phyloP scores from a whole-genome alignment of 2,113 vertebrate species.

The Mirza zaza region DNA sequence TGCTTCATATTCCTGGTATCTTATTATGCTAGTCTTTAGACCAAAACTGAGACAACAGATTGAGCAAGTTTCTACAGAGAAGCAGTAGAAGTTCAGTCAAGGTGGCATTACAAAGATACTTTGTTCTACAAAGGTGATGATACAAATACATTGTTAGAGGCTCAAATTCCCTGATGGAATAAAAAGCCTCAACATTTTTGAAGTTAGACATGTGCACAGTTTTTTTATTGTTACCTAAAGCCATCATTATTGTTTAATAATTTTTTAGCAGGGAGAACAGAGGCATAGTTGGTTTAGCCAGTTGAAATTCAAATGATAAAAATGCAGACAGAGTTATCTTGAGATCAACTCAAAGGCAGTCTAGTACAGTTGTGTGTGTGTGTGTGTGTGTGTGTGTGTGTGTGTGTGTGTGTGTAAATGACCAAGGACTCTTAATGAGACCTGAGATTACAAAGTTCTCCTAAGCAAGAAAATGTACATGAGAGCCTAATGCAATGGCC shows the following conservation, averaged over 20 bases:
- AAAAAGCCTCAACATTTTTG: background rate
- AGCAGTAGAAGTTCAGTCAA: background rate
- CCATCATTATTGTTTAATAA: background rate
- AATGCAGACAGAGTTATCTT: background rate
- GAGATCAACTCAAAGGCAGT: background rate
- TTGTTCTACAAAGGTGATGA: background rate
- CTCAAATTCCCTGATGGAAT: background rate
- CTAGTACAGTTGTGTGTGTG: background rate
- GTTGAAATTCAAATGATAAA: background rate
- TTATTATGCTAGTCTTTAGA: background rate
- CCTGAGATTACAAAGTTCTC: background rate
- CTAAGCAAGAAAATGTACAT: background rate
- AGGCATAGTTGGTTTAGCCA: background rate
- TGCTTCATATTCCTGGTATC: background rate
- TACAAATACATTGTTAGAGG: background rate
- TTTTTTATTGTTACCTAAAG: background rate
- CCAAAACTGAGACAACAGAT: background rate
- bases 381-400: background rate
- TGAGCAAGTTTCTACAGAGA: background rate
- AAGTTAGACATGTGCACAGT: background rate
- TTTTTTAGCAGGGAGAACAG: background rate
- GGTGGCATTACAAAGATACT: background rate
- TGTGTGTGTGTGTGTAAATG: background rate
- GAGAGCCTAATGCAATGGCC: background rate
- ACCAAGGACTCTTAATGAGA: background rate